Evolutionary conservation across 2,113 vertebrate genomes (phyloP), one percentile per base, ranked within the genome.

Genomic region (Natator depressus): DNA sequence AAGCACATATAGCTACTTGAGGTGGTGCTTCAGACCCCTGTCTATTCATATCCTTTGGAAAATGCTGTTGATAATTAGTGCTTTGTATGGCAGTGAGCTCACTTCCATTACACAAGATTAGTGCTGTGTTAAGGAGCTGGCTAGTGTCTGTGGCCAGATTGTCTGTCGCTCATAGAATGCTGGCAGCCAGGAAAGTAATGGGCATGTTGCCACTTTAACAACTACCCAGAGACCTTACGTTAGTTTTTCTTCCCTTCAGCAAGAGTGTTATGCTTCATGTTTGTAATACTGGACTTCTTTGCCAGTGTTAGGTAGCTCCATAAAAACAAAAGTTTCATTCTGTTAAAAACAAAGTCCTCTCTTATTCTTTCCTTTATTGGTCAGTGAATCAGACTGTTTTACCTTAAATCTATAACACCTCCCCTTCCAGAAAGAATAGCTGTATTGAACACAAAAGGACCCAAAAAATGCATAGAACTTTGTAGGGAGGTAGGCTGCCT

Each of bases 41-140:
- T 97, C 97, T 97, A 95, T 97, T 98, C 95, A 97, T 93, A 97
- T 95, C 97, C 96, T 97, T 95, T 96, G 95, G 98, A 98, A 98
- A 98, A 97, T 82, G 89, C 98, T 97, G 97, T 90, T 97, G 98
- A 97, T 98, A 98, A 98, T 98, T 98, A 98, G 96, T 88, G 96
- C 98, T 98, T 98, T 98, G 97, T 97, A 83, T 85, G 95, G 95
- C 10, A 5, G 97, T 98, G 98, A 98, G 97, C 98, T 98, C 98
- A 98, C 95, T 78, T 83, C 94, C 97, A 96, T 98, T 98, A 97
- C 97, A 96, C 96, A 97, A 98, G 98, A 98, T 98, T 98, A 98
- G 96, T 83, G 89, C 96, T 92, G 95, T 94, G 93, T 98, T 96
- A 97, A 91, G 95, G 95, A 97, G 94, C 98, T 93, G 97, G 92